Evolutionary conservation across 2,888 invertebrate species (phyloP).

Genomic region (Camponotus fellah): DNA sequence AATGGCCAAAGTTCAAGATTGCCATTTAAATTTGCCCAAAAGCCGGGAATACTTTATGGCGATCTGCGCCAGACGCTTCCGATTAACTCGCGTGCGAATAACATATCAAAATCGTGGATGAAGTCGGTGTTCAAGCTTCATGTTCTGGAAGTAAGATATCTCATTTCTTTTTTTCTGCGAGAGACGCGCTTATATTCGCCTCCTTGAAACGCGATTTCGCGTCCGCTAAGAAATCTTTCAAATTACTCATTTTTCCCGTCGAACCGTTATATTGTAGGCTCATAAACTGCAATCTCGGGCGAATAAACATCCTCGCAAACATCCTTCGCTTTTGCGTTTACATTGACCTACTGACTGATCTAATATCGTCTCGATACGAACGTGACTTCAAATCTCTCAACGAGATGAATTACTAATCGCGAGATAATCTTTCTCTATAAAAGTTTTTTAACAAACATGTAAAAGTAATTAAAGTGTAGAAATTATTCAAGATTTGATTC

Average conservation of each 20-base stretch:
- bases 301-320: conserved; percentile 64
- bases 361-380: conserved; percentile 58
- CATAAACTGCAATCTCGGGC: conserved; percentile 69
- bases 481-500: conserved; percentile 1
- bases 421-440: not conserved
- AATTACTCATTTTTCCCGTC: not conserved
- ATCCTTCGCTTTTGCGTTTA: conserved; percentile 55
- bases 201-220: conserved; percentile 34
- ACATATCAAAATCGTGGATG: conserved; percentile 16
- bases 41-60: conserved; percentile 24
- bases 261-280: conserved; percentile 61
- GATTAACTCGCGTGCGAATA: conserved; percentile 46
- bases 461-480: not conserved
- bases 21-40: conserved; percentile 36
- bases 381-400: not conserved
- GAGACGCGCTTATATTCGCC: conserved; percentile 55
- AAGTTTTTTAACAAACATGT: not conserved
- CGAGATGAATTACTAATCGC: not conserved
- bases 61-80: conserved; percentile 2
- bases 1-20: conserved; percentile 36
- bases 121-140: conserved; percentile 25
- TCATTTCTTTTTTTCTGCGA: conserved; percentile 9
- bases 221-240: conserved; percentile 24
- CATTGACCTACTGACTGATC: conserved; percentile 59
- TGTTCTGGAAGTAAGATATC: conserved; percentile 13